These are phyloP conservation scores for Falco punctatus DNA, from an alignment of 2,113 vertebrate genomes.

Conservation along the genomic window DNA sequence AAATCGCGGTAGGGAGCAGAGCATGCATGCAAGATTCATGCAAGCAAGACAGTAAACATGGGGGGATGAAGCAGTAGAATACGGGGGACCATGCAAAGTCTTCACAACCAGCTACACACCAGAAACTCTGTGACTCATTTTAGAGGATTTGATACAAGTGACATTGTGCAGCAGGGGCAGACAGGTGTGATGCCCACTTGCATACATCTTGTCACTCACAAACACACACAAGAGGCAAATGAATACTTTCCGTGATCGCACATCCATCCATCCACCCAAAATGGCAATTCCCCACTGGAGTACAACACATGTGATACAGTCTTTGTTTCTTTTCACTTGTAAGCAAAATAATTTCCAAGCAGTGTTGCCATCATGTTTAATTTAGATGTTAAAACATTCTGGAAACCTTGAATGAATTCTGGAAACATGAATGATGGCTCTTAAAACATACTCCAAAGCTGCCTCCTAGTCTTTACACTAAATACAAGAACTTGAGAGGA, in stretches of 20 bases:
- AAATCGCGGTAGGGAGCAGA: neutral
- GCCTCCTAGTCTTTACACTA: neutral
- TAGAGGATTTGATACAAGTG: neutral
- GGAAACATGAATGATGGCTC: neutral
- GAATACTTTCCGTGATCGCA: neutral
- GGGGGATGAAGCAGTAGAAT: neutral
- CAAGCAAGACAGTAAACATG: accelerated
- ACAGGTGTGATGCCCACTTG: neutral
- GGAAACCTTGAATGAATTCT: too few species aligned
- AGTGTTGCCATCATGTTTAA: neutral
- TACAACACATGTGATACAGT: neutral
- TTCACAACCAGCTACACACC: neutral
- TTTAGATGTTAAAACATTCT: slow-evolving; percentile 16
- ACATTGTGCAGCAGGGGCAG: neutral
- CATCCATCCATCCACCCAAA: neutral
- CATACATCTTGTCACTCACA: neutral
- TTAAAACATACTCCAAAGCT: neutral
- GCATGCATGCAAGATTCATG: neutral
- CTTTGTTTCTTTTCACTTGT: neutral
- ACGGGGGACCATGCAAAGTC: accelerated
- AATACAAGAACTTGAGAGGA: neutral
- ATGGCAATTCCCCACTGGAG: neutral
- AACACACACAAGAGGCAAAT: neutral
- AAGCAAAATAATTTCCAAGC: neutral
- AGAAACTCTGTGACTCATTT: neutral